Conservation (phyloP, 2,888 invertebrate species). For the Encarsia formosa region DNA sequence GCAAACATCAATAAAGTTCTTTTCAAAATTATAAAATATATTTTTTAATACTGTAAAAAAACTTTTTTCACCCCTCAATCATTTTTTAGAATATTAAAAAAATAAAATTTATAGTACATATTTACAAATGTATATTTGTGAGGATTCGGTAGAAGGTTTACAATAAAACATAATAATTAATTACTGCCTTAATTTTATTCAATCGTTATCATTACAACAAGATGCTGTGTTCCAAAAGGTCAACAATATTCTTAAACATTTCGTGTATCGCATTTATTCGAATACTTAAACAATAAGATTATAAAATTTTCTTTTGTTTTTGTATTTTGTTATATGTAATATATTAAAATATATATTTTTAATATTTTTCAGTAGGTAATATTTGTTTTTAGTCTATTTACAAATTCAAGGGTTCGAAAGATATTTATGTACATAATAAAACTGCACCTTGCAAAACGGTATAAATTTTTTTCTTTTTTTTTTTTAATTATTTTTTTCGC, state of each 20-base stretch:
- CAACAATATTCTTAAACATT: slow-evolving; percentile 51
- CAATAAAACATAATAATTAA: too few relatives aligned
- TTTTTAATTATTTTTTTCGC: neutral
- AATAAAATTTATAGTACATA: too few relatives aligned
- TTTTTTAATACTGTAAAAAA: too few relatives aligned
- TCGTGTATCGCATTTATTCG: slow-evolving; percentile 45
- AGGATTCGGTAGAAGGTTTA: too few relatives aligned
- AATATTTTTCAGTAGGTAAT: slow-evolving; percentile 44
- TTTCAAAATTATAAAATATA: slow-evolving; percentile 8
- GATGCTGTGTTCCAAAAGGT: slow-evolving; percentile 44
- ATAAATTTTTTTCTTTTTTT: slow-evolving; percentile 28
- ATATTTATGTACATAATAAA: slow-evolving; percentile 44
- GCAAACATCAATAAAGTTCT: slow-evolving; percentile 22
- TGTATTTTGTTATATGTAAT: slow-evolving; percentile 49
- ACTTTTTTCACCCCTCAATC: too few relatives aligned
- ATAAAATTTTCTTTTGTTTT: slow-evolving; percentile 40
- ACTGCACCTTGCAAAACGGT: slow-evolving; percentile 43
- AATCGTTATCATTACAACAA: slow-evolving; percentile 47
- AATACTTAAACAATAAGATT: slow-evolving; percentile 49
- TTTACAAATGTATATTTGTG: too few relatives aligned
- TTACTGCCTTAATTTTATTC: slow-evolving; percentile 47
- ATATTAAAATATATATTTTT: slow-evolving; percentile 52
- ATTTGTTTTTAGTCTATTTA: slow-evolving; percentile 39
- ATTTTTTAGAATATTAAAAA: too few relatives aligned
- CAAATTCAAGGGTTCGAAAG: slow-evolving; percentile 34